Evolutionary conservation across 2,113 vertebrate genomes (phyloP).

Genomic region (Poicephalus gulielmi): DNA sequence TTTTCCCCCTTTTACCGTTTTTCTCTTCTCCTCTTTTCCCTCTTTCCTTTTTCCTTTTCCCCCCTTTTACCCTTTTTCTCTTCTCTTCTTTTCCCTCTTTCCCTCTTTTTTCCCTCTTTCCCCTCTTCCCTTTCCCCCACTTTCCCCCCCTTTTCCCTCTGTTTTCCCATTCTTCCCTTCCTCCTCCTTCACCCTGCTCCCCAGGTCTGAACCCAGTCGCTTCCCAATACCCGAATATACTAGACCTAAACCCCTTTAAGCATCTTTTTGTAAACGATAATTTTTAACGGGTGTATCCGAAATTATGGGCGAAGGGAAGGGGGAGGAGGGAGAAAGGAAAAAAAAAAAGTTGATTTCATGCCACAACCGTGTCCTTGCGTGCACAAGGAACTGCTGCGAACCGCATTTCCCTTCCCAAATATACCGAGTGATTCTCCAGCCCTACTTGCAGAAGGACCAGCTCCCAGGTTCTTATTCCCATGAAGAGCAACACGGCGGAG

Average conservation of each 20-base stretch:
- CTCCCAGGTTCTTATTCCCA: background rate
- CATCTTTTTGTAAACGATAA: background rate
- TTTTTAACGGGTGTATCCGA: background rate
- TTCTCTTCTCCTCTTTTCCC: too few species aligned
- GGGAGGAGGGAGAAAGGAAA: accelerated
- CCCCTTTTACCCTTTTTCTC: too few species aligned
- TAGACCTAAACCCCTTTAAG: background rate
- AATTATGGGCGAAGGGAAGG: background rate
- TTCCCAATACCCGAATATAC: background rate
- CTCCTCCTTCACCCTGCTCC: background rate
- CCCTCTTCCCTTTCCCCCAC: background rate
- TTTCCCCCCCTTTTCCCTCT: background rate
- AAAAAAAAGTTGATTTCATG: background rate
- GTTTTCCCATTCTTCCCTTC: background rate
- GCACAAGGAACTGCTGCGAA: background rate
- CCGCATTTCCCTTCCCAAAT: background rate
- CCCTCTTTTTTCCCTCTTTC: too few species aligned
- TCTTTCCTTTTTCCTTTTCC: too few species aligned
- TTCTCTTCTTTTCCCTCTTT: too few species aligned
- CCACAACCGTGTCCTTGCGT: background rate
- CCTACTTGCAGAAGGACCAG: background rate
- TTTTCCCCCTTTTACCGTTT: too few species aligned
- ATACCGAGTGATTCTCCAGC: background rate
- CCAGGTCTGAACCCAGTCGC: background rate
- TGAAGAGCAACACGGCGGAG: background rate